phyloP scores from a whole-genome alignment of 1,140 invertebrate species.

The Temnothorax longispinosus region DNA sequence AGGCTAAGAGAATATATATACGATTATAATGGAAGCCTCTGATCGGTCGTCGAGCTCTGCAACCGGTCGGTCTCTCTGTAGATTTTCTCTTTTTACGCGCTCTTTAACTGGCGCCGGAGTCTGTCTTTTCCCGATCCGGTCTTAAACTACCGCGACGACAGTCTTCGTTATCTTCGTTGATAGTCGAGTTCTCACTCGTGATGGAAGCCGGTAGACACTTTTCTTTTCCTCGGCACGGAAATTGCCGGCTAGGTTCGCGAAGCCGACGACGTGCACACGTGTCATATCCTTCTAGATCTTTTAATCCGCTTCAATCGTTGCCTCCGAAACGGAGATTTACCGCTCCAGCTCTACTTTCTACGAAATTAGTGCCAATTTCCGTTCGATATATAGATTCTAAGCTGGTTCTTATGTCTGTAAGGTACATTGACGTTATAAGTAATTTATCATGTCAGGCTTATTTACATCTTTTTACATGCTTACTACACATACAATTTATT shows the following conservation, averaged over 20 bases:
- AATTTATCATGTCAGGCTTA: not conserved
- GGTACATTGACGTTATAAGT: not conserved
- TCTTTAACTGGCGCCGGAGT: constrained; percentile 61
- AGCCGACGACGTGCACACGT: not conserved
- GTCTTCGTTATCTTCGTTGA: constrained; percentile 7
- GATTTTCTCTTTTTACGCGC: constrained; percentile 64
- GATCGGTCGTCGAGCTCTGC: constrained; percentile 24
- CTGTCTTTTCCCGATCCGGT: constrained; percentile 22
- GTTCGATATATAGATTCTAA: constrained; percentile 8
- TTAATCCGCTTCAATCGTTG: not conserved
- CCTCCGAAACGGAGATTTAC: not conserved
- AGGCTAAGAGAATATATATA: constrained; percentile 9
- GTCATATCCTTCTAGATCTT: constrained; percentile 5
- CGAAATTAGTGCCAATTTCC: constrained; percentile 30
- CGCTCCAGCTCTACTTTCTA: constrained; percentile 2
- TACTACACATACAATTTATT: not conserved
- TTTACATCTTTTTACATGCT: not conserved
- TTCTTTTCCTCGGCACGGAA: constrained; percentile 48
- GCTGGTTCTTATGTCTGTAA: not conserved
- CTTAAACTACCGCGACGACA: not conserved
- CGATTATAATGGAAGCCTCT: constrained; percentile 31
- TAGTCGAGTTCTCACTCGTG: constrained; percentile 9
- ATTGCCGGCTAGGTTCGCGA: not conserved
- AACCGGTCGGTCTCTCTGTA: constrained; percentile 36
- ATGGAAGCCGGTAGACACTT: constrained; percentile 14